phyloP scores from a whole-genome alignment of 2,113 vertebrate genomes.

The Alethe diademata region DNA sequence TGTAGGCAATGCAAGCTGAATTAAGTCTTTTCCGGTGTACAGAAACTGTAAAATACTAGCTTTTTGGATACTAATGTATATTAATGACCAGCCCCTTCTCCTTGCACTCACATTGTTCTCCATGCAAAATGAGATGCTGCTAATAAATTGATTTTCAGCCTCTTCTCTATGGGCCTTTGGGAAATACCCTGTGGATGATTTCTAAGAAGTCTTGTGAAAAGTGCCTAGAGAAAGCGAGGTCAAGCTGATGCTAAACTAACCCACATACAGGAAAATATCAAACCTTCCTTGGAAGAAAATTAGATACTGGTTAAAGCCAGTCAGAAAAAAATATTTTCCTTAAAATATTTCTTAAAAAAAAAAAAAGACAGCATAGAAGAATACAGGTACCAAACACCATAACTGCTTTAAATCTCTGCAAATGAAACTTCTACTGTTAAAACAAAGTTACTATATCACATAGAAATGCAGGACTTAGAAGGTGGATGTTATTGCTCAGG shows the following conservation, averaged over 20 bases:
- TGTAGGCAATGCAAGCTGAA: neutral
- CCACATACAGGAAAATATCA: neutral
- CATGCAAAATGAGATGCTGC: neutral
- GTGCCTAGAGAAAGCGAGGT: neutral
- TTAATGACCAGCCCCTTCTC: neutral
- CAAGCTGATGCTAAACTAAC: neutral
- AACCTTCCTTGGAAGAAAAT: neutral
- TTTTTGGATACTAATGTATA: neutral
- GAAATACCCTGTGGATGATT: neutral
- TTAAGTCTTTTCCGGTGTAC: neutral
- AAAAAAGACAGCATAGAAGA: neutral
- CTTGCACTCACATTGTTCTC: neutral
- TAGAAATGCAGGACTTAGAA: neutral
- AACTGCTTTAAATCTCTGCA: neutral
- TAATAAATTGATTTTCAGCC: slow-evolving; percentile 13
- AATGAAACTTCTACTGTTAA: neutral
- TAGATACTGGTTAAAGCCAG: neutral
- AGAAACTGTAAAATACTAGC: neutral
- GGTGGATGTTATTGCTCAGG: neutral
- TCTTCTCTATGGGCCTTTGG: neutral
- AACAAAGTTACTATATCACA: neutral
- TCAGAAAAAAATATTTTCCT: neutral
- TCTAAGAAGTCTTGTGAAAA: neutral
- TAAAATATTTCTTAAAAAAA: neutral
- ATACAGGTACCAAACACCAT: neutral